These are phyloP conservation scores for Antrozous pallidus DNA, from an alignment of 2,797 vertebrate species.

Conservation along the genomic window DNA sequence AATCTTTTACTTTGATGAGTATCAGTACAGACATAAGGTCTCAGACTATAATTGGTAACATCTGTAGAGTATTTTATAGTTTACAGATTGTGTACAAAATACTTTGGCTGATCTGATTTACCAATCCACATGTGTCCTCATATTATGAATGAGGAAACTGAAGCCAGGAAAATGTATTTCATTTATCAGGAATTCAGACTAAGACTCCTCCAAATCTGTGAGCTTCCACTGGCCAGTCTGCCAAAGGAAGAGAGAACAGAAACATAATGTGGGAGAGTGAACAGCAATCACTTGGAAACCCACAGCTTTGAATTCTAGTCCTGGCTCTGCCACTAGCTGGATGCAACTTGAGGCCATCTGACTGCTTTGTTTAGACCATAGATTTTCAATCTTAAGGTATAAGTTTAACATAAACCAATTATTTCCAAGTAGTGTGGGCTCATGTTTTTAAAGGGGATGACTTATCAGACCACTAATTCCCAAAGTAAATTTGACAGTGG, in stretches of 20 bases:
- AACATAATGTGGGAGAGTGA: not conserved
- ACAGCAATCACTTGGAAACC: not conserved
- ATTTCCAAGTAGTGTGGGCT: not conserved
- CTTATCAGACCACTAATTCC: not conserved
- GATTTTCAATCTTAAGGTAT: not conserved
- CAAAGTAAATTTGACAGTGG: not conserved
- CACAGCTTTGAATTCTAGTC: rapidly evolving
- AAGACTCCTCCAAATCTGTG: not conserved
- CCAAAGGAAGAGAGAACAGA: not conserved
- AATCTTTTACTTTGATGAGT: slow-evolving; percentile 24
- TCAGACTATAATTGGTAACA: not conserved
- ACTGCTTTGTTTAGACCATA: not conserved
- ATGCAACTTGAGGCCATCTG: not conserved
- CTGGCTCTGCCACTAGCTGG: not conserved
- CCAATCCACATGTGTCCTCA: not conserved
- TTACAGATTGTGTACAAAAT: not conserved
- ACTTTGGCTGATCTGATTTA: not conserved
- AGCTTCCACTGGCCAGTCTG: not conserved
- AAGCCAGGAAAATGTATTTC: not conserved
- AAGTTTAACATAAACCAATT: not conserved
- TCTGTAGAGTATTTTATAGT: not conserved
- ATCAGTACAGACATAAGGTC: not conserved
- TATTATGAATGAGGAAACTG: not conserved
- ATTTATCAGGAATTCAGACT: not conserved
- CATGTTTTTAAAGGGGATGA: not conserved